Conservation (phyloP, 2,888 invertebrate genomes). For the Hoplodrina blanda region DNA sequence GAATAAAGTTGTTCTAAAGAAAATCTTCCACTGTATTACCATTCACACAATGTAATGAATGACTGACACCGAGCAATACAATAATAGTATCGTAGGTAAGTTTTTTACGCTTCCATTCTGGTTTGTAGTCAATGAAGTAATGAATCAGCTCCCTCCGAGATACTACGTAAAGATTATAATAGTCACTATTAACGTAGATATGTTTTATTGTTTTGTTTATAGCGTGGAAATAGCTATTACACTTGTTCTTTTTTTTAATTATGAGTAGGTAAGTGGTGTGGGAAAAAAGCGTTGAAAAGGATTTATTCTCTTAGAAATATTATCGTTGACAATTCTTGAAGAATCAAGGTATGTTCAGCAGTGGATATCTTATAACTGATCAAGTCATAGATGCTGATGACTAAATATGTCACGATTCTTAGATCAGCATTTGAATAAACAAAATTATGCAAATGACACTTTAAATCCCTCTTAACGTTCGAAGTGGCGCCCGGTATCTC, state of each 20-base stretch:
- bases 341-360: background rate
- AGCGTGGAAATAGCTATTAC: background rate
- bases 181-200: constrained; percentile 15
- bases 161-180: constrained; percentile 51
- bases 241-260: constrained; percentile 2
- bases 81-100: constrained; percentile 44
- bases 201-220: constrained; percentile 16
- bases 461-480: constrained; percentile 14
- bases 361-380: background rate
- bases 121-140: constrained; percentile 32
- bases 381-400: background rate
- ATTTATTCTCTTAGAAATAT: background rate
- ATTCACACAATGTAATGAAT: constrained; percentile 38
- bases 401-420: constrained; percentile 2
- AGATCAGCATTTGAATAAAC: constrained; percentile 10
- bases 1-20: background rate
- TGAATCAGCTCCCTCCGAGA: constrained; percentile 37
- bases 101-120: constrained; percentile 30
- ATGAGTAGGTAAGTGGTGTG: background rate
- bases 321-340: background rate
- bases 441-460: constrained; percentile 26
- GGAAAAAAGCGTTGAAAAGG: background rate
- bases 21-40: constrained; percentile 10
- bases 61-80: constrained; percentile 32
- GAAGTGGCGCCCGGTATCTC: constrained; percentile 9